phyloP scores from a whole-genome alignment of 2,888 invertebrate species.

The Podotricha telesiphe region DNA sequence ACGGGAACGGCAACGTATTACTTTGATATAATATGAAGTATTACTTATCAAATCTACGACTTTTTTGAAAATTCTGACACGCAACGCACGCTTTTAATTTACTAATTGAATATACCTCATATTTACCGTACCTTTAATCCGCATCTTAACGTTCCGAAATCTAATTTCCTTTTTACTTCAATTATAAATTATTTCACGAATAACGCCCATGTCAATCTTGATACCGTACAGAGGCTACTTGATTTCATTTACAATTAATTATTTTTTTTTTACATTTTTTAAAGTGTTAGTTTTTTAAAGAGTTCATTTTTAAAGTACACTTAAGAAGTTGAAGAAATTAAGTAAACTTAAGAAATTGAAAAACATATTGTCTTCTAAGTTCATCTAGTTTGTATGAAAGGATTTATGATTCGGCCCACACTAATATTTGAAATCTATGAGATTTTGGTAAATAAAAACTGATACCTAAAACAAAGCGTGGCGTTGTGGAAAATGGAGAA shows the following conservation, averaged over 20 bases:
- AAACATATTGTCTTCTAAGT: neutral
- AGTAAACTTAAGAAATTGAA: too few relatives aligned
- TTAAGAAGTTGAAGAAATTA: too few relatives aligned
- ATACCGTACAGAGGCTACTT: constrained; percentile 3
- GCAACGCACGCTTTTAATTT: constrained; percentile 2
- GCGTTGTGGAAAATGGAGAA: too few relatives aligned
- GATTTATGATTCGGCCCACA: neutral
- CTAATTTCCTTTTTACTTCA: constrained; percentile 12
- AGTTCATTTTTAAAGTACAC: too few relatives aligned
- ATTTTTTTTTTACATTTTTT: too few relatives aligned
- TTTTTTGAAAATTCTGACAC: neutral
- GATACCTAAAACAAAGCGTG: too few relatives aligned
- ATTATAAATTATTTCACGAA: constrained; percentile 1
- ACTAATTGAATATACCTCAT: constrained; percentile 14
- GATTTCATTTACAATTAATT: constrained; percentile 3
- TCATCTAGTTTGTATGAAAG: neutral
- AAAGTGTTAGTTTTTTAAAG: too few relatives aligned
- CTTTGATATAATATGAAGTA: too few relatives aligned
- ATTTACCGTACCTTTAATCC: neutral
- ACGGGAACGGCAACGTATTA: too few relatives aligned
- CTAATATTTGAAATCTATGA: neutral
- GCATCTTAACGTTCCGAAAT: neutral
- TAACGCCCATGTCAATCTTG: constrained; percentile 8
- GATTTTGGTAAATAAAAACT: too few relatives aligned
- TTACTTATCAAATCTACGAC: neutral